These are phyloP conservation scores for Galeruca laticollis DNA, from an alignment of 2,888 invertebrate species.

Conservation along the genomic window DNA sequence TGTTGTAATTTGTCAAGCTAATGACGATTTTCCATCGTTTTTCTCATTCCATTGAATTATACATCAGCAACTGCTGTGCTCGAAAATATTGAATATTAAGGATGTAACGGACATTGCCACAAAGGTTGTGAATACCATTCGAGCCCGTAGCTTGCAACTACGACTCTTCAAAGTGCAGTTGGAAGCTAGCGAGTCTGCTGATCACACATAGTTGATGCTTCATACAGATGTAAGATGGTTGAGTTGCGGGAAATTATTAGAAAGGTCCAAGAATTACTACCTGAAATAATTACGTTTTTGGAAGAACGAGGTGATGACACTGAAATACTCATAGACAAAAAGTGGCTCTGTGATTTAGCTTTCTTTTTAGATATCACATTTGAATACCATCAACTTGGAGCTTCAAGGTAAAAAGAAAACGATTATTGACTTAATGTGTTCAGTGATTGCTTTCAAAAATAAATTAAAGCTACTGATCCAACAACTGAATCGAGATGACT, in stretches of 20 bases:
- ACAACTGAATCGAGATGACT: no score
- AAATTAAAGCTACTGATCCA: no score
- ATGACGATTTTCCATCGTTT: constrained; percentile 24
- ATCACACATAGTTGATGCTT: constrained; percentile 31
- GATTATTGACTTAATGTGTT: no score
- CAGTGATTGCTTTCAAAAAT: no score
- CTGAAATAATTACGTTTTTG: constrained; percentile 47
- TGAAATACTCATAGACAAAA: constrained; percentile 43
- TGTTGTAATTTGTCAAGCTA: constrained; percentile 22
- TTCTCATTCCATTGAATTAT: constrained; percentile 30
- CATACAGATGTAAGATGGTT: constrained; percentile 29
- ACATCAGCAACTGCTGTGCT: constrained; percentile 18
- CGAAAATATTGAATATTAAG: constrained; percentile 20
- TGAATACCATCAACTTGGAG: no score
- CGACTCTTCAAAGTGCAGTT: constrained; percentile 27
- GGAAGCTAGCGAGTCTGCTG: constrained; percentile 24
- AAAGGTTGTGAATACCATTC: constrained; percentile 35
- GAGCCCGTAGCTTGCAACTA: constrained; percentile 37
- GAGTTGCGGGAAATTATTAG: constrained; percentile 18
- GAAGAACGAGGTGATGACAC: constrained; percentile 46
- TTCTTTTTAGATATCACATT: no score
- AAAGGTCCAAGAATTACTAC: constrained; percentile 33
- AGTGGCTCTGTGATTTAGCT: no score
- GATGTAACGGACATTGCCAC: constrained; percentile 16
- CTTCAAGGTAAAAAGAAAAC: no score